Percentiles rank a stretch among this genome's conserved stretches.
Conservation (phyloP, 2,113 vertebrate genomes). For the Hippocampus mohnikei region DNA sequence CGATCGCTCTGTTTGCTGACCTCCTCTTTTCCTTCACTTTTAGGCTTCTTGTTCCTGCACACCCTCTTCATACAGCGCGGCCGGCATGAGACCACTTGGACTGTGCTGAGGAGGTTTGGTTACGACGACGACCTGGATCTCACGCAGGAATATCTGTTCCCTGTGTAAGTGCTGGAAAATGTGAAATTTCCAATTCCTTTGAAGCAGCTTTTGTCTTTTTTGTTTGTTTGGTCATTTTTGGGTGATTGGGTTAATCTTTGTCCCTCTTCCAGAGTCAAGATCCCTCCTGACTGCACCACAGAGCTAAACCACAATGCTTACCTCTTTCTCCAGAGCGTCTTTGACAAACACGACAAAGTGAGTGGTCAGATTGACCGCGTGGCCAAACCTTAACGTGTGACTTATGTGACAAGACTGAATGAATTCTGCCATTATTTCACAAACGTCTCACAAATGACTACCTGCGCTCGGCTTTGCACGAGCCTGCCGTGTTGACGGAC, state of each 20-base stretch:
- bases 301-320: conserved; percentile 98
- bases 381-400: too few species aligned
- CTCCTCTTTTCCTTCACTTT: neutral
- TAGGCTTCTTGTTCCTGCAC: conserved; percentile 97
- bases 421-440: neutral
- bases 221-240: too few species aligned
- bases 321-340: conserved; percentile 95
- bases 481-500: neutral
- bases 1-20: neutral
- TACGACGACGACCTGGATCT: conserved; percentile 95
- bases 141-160: conserved; percentile 93
- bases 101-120: conserved; percentile 91
- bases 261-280: conserved; percentile 80
- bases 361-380: conserved; percentile 39
- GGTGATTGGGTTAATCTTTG: neutral
- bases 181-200: neutral
- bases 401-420: too few species aligned
- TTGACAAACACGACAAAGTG: conserved; percentile 99
- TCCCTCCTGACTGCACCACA: conserved; percentile 91
- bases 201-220: neutral
- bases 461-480: neutral
- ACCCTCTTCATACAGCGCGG: conserved; percentile 98
- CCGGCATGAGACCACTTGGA: conserved; percentile 97
- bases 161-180: conserved; percentile 74
- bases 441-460: too few species aligned